Evolutionary conservation across 2,113 vertebrate genomes (phyloP).

Genomic region (Elephantulus edwardii): DNA sequence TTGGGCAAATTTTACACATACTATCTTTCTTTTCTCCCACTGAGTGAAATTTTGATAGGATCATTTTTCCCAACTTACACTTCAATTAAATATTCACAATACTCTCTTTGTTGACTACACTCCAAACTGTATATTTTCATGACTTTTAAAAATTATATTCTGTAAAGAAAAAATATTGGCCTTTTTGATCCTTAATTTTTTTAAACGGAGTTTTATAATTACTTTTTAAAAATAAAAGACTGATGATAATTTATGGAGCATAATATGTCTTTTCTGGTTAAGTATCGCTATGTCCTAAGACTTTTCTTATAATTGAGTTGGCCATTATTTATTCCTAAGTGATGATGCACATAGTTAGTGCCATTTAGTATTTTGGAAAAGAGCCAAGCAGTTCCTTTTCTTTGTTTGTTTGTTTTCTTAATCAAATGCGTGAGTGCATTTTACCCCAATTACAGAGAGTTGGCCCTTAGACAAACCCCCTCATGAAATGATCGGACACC

Average conservation of each 20-base stretch:
- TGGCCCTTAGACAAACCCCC: conserved; percentile 31
- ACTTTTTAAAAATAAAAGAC: conserved; percentile 43
- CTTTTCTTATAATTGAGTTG: not conserved
- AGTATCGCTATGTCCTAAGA: not conserved
- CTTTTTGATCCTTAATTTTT: conserved; percentile 29
- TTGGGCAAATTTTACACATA: conserved; percentile 88
- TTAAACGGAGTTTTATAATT: conserved; percentile 20
- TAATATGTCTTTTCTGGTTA: conserved; percentile 24
- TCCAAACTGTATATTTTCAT: conserved; percentile 61
- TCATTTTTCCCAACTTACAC: conserved; percentile 70
- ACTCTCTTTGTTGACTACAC: conserved; percentile 65
- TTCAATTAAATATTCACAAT: conserved; percentile 80
- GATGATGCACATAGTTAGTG: not conserved
- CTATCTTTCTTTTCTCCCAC: conserved; percentile 82
- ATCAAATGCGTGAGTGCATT: conserved; percentile 54
- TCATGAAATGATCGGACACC: conserved; percentile 23
- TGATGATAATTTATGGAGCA: not conserved
- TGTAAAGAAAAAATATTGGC: conserved; percentile 4
- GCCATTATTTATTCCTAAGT: conserved; percentile 20
- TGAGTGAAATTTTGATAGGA: conserved; percentile 85
- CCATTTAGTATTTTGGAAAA: conserved; percentile 54
- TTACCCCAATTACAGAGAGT: conserved; percentile 47
- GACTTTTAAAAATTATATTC: conserved; percentile 50
- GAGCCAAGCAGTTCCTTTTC: not conserved
- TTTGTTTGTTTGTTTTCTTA: conserved; percentile 68